Conservation (phyloP, 2,888 invertebrate species). For the Mythimna loreyi region DNA sequence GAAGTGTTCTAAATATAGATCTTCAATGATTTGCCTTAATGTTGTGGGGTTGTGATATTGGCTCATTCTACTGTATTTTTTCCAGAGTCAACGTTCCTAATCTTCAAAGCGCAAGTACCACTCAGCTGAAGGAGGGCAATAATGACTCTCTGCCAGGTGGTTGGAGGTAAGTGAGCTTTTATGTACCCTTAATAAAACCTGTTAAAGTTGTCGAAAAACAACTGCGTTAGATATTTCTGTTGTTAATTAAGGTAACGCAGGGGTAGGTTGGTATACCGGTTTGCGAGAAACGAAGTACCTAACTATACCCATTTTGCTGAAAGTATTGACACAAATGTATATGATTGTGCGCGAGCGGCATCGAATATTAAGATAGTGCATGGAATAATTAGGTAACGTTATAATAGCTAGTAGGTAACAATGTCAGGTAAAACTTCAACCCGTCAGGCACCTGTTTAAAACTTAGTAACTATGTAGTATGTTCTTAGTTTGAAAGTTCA, state of each 20-base stretch:
- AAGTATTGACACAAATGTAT: neutral
- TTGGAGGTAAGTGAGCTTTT: conserved; percentile 81
- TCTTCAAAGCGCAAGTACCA: conserved; percentile 85
- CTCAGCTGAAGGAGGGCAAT: conserved; percentile 83
- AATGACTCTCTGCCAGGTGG: conserved; percentile 81
- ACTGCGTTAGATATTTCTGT: conserved; percentile 6
- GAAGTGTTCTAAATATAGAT: neutral
- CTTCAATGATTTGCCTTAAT: neutral
- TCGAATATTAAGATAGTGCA: neutral
- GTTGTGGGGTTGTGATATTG: neutral
- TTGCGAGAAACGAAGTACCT: conserved; percentile 46
- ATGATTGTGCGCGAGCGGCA: neutral
- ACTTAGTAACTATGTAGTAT: neutral
- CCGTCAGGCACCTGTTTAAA: neutral
- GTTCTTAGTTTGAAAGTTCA: no score
- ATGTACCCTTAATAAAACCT: conserved; percentile 2
- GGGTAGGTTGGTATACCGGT: conserved; percentile 38
- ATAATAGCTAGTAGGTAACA: neutral
- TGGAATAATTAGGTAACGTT: neutral
- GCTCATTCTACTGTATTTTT: conserved; percentile 31
- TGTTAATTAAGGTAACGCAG: neutral
- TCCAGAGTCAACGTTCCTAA: conserved; percentile 81
- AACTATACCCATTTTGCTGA: neutral
- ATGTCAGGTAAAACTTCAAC: neutral
- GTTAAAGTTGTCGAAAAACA: conserved; percentile 8